Base-by-base conservation (phyloP, 2,797 vertebrate species). In the Picus viridis region DNA sequence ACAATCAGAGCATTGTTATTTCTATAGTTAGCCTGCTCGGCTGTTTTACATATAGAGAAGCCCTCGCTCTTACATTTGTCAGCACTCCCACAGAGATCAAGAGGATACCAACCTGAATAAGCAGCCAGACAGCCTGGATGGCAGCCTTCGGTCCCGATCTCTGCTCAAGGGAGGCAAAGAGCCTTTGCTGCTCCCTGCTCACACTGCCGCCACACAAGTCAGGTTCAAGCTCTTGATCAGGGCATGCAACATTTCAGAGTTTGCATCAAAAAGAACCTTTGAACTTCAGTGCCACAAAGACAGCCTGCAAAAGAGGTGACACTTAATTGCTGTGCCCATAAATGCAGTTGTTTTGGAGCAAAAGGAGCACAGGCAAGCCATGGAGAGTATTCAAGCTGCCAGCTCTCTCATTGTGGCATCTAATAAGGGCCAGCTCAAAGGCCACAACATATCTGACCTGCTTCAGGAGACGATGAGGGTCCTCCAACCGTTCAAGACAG, bases 11-110 rank as follows among this genome's bases (percentile, higher is more conserved):
- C 49, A 32, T 34, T 57, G 3, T 75, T 90, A 67, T 70, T 78
- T 86, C 86, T 85, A 61, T 78, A 88, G 71, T 79, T 63, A 73
- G 26, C 30, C 56, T 73, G 23, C 63, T 29, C 36, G 7, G 16
- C 10, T 81, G 61, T 12, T 80, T 74, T 77, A 64, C 61, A 30
- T 34, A 51, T 10, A 85, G 16, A 74, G 54, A 85, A 88, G 45
- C 53, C 5, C 4, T 74, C 3, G 1, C 68, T 88, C 57, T 74
- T 70, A 71, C 27, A 56, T 90, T 86, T 86, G 49, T 74, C 86
- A 95, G 79, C 45, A 39, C 54, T 85, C 76, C 67, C 75, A 88
- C 4, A 0, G 56, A 94, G 84, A 92, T 84, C 71, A 93, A 93
- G 91, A 78, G 16, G 62, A 91, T 76, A 34, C 57, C 2, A 8